These are phyloP conservation scores for Drosophila tristis DNA, from an alignment of 1,140 invertebrate species.

Conservation along the genomic window DNA sequence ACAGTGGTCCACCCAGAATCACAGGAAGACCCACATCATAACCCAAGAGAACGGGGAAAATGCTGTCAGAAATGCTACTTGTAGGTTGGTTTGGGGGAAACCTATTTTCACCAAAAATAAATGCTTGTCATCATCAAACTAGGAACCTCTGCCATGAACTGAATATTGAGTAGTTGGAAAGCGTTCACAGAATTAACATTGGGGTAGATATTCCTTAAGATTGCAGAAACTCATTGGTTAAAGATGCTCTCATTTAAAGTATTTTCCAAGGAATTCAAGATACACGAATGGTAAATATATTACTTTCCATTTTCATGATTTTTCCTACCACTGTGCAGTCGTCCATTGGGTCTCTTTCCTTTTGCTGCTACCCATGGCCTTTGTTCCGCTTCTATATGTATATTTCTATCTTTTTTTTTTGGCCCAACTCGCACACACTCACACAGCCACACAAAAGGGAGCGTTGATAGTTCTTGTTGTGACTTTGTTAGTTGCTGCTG, in stretches of 20 bases:
- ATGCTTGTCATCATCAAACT: conserved; percentile 22
- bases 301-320: not conserved
- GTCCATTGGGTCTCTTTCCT: conserved; percentile 14
- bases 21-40: conserved; percentile 34
- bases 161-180: too few species aligned
- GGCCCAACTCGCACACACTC: conserved; percentile 14
- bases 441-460: conserved; percentile 46
- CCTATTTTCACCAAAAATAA: conserved; percentile 1
- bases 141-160: too few species aligned
- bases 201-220: too few species aligned
- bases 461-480: conserved; percentile 59
- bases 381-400: conserved; percentile 61
- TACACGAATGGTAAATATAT: too few species aligned
- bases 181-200: too few species aligned
- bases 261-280: too few species aligned
- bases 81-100: conserved; percentile 13
- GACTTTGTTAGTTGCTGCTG: conserved; percentile 56
- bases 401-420: conserved; percentile 45
- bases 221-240: too few species aligned
- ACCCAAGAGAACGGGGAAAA: not conserved
- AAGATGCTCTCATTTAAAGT: too few species aligned
- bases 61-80: conserved; percentile 10
- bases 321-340: conserved; percentile 42
- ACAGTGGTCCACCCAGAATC: conserved; percentile 21
- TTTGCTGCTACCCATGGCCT: conserved; percentile 28